Conservation (phyloP, 2,888 invertebrate species). For the Mystacides longicornis region DNA sequence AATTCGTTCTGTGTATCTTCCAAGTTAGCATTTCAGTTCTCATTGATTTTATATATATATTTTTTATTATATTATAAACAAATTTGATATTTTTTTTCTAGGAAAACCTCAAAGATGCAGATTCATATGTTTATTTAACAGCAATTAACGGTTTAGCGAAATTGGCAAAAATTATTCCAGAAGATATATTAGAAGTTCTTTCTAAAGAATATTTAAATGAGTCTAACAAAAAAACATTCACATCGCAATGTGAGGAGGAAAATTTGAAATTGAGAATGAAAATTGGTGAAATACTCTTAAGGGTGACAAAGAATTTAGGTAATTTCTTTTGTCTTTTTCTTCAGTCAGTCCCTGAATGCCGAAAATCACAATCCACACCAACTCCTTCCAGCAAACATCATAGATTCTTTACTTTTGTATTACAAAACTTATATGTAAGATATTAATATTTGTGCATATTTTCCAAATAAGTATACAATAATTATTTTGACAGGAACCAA, state of each 20-base stretch:
- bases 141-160: conserved; percentile 70
- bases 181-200: conserved; percentile 58
- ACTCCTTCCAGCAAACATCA: too few species aligned
- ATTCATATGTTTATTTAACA: conserved; percentile 75
- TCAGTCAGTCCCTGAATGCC: too few species aligned
- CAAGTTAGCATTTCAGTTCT: conserved; percentile 44
- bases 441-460: too few species aligned
- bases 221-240: conserved; percentile 29
- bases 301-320: conserved; percentile 65
- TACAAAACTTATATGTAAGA: too few species aligned
- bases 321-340: conserved; percentile 29
- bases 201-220: conserved; percentile 57
- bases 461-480: neutral
- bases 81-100: conserved; percentile 29
- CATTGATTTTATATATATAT: neutral
- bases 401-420: too few species aligned
- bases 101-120: conserved; percentile 68
- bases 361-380: too few species aligned
- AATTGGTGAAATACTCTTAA: conserved; percentile 72
- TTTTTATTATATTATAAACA: neutral
- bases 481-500: conserved; percentile 54
- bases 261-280: conserved; percentile 60
- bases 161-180: conserved; percentile 58
- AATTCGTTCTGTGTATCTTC: conserved; percentile 62
- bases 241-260: conserved; percentile 38